Evolutionary conservation across 92 coral and sea anemone species (phyloP), one percentile per base, ranked within the genome.

Genomic region (Siderastrea siderea): DNA sequence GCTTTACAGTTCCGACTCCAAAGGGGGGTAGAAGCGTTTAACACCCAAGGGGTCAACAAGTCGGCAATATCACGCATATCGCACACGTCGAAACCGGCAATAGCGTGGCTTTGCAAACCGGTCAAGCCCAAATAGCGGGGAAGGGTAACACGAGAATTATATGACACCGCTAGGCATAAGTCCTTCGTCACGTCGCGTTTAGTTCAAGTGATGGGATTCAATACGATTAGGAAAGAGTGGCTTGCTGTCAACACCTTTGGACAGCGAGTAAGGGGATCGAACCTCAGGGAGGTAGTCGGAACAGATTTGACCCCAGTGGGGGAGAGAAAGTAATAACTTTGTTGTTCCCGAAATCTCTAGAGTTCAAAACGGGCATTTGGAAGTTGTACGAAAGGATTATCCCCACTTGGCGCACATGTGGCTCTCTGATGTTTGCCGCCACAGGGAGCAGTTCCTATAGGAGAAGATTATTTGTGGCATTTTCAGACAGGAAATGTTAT

Each of bases 321-420:
- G 86, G 93, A 46, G 78, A 72, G 7, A 54, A 60, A 9, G 80
- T 72, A 0, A 19, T 70, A 90, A 86, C 38, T 90, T 69, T 85
- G 93, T 84, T 53, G 90, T 85, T 70, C 93, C 90, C 13, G 93
- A 90, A 16, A 84, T 90, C 12, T 90, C 78, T 50, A 26, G 55
- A 0, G 86, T 90, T 3, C 78, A 60, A 19, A 90, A 85, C 50
- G 75, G 85, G 14, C 82, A 47, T 11, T 61, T 85, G 47, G 82
- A 57, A 10, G 43, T 48, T 0, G 89, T 50, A 50, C 54, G 67
- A 12, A 47, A 17, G 11, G 38, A 62, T 12, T 89, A 84, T 43
- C 62, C 89, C 0, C 93, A 84, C 15, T 85, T 90, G 74, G 78
- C 61, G 7, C 0, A 77, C n/a, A 55, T 90, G 54, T 85, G 90